phyloP scores from a whole-genome alignment of 2,797 vertebrate species.

The Telmatherina bonti region DNA sequence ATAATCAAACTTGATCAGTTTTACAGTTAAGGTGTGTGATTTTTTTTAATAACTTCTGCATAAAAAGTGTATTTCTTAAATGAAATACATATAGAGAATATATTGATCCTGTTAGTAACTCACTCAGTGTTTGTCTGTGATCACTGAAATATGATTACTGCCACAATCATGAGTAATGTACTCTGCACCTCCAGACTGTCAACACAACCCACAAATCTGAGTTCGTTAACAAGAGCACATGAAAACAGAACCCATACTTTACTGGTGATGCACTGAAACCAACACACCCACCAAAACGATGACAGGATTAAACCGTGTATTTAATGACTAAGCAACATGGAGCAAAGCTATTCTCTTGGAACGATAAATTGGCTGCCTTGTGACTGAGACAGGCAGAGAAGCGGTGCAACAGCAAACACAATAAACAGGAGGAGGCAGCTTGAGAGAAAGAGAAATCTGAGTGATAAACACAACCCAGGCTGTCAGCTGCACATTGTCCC shows the following conservation, averaged over 20 bases:
- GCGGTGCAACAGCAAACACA: conserved; percentile 48
- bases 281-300: conserved; percentile 30
- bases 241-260: conserved; percentile 37
- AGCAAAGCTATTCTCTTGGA: conserved; percentile 20
- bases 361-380: conserved; percentile 28
- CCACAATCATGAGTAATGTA: conserved; percentile 27
- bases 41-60: not conserved
- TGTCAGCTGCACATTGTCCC: conserved; percentile 73
- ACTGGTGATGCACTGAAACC: conserved; percentile 34
- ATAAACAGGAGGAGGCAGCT: conserved; percentile 45
- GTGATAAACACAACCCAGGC: conserved; percentile 57
- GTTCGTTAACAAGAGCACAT: conserved; percentile 21
- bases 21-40: not conserved
- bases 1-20: not conserved
- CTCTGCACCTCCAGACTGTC: conserved; percentile 23
- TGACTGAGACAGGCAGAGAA: conserved; percentile 18
- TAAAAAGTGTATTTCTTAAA: too few relatives aligned
- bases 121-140: conserved; percentile 18
- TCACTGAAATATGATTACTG: conserved; percentile 24
- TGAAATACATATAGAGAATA: not conserved
- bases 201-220: conserved; percentile 17
- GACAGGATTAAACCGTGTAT: conserved; percentile 49
- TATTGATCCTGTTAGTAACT: conserved; percentile 11
- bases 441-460: conserved; percentile 25
- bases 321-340: conserved; percentile 46